Evolutionary conservation across 2,797 vertebrate genomes (phyloP), one percentile per base, ranked within the genome.

Genomic region (Chaetodon trifasciatus): DNA sequence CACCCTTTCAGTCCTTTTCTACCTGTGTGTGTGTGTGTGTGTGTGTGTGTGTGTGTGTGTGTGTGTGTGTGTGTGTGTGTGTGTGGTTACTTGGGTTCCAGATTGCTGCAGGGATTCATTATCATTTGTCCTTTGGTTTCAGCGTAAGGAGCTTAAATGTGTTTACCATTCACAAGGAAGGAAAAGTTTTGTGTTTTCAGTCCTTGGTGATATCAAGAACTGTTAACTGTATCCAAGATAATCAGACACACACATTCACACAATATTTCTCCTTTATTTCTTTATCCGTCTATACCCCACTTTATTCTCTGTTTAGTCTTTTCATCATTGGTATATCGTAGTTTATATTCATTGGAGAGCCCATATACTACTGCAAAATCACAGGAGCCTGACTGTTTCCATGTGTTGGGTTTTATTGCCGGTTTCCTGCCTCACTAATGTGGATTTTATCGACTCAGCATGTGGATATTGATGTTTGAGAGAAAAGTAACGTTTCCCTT

Each of bases 371-470:
- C 92, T 91, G 76, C 66, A 79, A 91, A 93, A 92, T 93, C 88
- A 87, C 89, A 86, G 90, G 87, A 90, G 87, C 92, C 74, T 92
- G 92, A 94, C 88, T 91, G 82, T 92, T 95, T 93, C 94, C 89
- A 94, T 90, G 92, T 94, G 94, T 89, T 64, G 64, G 81, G 32
- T 91, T 95, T 95, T 94, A 95, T 90, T 91, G 90, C 91, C 19
- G 64, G 90, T 93, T 94, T 95, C 94, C 91, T 93, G 93, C 82
- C 82, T 86, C 74, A 68, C 92, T 94, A 92, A 93, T 93, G 91
- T 85, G 86, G 88, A 92, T 93, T 94, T 95, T 92, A 95, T 94
- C 94, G 95, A 92, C 88, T 93, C 93, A 90, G 91, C 85, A 89
- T 94, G 94, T 91, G 90, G 75, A 91, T 90, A 91, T 89, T 85